These are phyloP conservation scores for Watsonalla binaria DNA, from an alignment of 2,888 invertebrate genomes.

Conservation along the genomic window DNA sequence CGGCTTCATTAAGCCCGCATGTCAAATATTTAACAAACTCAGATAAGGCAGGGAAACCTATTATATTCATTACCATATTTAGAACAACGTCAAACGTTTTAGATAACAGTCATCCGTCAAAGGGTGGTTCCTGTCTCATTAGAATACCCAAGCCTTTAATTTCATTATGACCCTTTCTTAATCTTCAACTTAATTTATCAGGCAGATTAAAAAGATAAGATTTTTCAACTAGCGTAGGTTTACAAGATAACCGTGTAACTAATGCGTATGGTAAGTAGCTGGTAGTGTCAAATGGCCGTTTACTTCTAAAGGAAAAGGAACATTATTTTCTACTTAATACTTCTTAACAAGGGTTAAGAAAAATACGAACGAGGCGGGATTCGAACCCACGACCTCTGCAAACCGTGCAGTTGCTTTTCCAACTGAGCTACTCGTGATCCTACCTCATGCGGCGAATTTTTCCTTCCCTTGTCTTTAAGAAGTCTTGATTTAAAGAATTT, in stretches of 20 bases:
- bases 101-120: slow-evolving; percentile 4
- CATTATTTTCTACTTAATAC: background rate
- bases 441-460: too few species aligned
- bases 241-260: background rate
- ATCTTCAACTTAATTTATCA: background rate
- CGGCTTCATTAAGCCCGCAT: slow-evolving; percentile 57
- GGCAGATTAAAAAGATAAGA: background rate
- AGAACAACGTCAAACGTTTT: slow-evolving; percentile 12
- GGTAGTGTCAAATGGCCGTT: background rate
- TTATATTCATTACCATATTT: slow-evolving; percentile 29
- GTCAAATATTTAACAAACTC: slow-evolving; percentile 55
- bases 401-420: too few species aligned
- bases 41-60: slow-evolving; percentile 39
- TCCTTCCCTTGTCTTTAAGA: too few species aligned
- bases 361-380: too few species aligned
- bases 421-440: too few species aligned
- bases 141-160: background rate
- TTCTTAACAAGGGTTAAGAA: too few species aligned
- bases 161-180: slow-evolving; percentile 1
- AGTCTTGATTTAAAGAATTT: too few species aligned
- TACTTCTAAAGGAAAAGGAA: background rate
- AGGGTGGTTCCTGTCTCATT: background rate
- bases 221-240: background rate
- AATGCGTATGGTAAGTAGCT: background rate
- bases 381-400: too few species aligned